phyloP scores from a whole-genome alignment of 2,888 invertebrate species.

The Nesidiocoris tenuis region DNA sequence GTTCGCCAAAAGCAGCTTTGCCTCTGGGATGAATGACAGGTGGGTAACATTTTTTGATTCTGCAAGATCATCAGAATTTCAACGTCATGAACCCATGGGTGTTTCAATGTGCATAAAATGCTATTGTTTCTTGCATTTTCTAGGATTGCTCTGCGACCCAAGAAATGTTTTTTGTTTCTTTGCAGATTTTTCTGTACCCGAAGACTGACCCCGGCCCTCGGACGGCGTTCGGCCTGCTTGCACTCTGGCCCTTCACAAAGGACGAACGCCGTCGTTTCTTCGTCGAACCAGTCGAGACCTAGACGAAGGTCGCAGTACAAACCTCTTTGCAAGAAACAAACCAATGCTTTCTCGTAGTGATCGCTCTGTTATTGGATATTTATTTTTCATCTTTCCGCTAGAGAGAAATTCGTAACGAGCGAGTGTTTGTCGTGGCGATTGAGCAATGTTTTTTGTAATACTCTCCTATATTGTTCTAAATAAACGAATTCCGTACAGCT shows the following conservation, averaged over 20 bases:
- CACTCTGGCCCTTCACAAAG: not conserved
- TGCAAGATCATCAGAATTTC: too few species aligned
- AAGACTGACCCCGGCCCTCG: not conserved
- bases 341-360: not conserved
- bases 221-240: not conserved
- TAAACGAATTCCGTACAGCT: not conserved
- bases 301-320: not conserved
- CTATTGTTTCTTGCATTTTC: too few species aligned
- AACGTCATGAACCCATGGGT: too few species aligned
- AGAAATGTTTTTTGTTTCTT: too few species aligned
- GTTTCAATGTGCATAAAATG: too few species aligned
- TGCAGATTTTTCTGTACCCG: not conserved
- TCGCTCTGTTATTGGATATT: not conserved
- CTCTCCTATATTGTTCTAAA: not conserved
- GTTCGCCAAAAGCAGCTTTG: constrained; percentile 80
- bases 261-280: not conserved
- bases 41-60: not conserved
- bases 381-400: not conserved
- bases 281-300: not conserved
- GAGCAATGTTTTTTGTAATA: not conserved
- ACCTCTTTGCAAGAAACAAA: not conserved
- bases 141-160: too few species aligned
- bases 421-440: not conserved
- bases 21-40: constrained; percentile 73
- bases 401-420: not conserved